Evolutionary conservation across 1,140 invertebrate genomes (phyloP).

Genomic region (Caenorhabditis inopinata): DNA sequence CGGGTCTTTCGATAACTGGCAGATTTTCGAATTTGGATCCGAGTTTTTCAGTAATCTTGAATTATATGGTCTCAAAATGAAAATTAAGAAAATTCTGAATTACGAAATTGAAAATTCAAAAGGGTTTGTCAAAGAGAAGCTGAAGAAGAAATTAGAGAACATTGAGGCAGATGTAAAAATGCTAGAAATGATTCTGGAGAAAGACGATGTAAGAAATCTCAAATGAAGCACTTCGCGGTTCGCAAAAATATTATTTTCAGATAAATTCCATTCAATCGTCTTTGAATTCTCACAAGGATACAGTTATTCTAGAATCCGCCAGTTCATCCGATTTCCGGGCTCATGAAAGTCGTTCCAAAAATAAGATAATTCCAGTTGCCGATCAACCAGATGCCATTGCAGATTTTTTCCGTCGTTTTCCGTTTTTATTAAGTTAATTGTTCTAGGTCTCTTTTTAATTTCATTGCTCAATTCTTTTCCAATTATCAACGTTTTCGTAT

Average conservation of each 20-base stretch:
- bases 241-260: not conserved
- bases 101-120: slow-evolving; percentile 13
- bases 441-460: not conserved
- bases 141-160: not conserved
- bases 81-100: not conserved
- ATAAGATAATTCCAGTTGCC: not conserved
- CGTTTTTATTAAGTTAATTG: not conserved
- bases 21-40: not conserved
- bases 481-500: no score
- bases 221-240: no score
- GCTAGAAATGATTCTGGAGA: no score
- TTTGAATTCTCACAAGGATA: not conserved
- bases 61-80: not conserved
- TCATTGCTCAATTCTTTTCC: not conserved
- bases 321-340: not conserved
- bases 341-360: slow-evolving; percentile 3
- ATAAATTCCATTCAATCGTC: not conserved
- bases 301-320: not conserved
- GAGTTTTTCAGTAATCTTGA: not conserved
- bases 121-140: not conserved
- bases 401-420: not conserved
- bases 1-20: slow-evolving; percentile 7
- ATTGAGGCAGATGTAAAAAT: not conserved
- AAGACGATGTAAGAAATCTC: no score
- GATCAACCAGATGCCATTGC: not conserved